These are phyloP conservation scores for Leucophora obtusa DNA, from an alignment of 2,888 invertebrate species.

Conservation along the genomic window DNA sequence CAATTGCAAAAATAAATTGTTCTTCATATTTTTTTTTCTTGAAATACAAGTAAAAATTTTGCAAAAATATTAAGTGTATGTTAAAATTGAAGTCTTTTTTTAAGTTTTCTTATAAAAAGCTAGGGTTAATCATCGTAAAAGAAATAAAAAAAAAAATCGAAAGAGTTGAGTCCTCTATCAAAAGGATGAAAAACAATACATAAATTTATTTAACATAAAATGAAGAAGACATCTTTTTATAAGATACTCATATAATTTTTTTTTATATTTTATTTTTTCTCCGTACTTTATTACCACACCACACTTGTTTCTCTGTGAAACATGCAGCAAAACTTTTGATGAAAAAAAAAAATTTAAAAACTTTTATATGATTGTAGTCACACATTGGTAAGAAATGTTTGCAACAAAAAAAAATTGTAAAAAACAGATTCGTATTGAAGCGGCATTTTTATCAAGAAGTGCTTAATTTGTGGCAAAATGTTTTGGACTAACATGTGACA, in stretches of 20 bases:
- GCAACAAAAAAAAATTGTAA: neutral
- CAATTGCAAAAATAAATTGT: constrained; percentile 70
- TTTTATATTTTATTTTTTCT: neutral
- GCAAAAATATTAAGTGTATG: constrained; percentile 34
- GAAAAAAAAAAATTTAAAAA: neutral
- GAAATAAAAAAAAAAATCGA: neutral
- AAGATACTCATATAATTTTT: constrained; percentile 21
- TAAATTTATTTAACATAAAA: constrained; percentile 55
- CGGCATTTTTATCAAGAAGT: constrained; percentile 61
- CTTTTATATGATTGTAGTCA: constrained; percentile 26
- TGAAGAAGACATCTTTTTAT: constrained; percentile 43
- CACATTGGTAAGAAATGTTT: constrained; percentile 29
- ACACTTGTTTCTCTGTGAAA: constrained; percentile 46
- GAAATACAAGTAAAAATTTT: constrained; percentile 8
- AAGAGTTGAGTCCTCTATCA: constrained; percentile 35
- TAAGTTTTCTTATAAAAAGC: constrained; percentile 27
- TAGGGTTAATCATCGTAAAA: constrained; percentile 49
- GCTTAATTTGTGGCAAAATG: constrained; percentile 65
- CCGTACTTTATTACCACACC: constrained; percentile 14
- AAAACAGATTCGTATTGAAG: constrained; percentile 6
- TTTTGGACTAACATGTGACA: constrained; percentile 65
- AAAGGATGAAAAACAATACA: constrained; percentile 43
- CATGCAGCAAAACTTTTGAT: neutral
- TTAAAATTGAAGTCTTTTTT: constrained; percentile 40
- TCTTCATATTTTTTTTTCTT: constrained; percentile 38